phyloP scores from a whole-genome alignment of 2,113 vertebrate genomes.

The Morone chrysops region DNA sequence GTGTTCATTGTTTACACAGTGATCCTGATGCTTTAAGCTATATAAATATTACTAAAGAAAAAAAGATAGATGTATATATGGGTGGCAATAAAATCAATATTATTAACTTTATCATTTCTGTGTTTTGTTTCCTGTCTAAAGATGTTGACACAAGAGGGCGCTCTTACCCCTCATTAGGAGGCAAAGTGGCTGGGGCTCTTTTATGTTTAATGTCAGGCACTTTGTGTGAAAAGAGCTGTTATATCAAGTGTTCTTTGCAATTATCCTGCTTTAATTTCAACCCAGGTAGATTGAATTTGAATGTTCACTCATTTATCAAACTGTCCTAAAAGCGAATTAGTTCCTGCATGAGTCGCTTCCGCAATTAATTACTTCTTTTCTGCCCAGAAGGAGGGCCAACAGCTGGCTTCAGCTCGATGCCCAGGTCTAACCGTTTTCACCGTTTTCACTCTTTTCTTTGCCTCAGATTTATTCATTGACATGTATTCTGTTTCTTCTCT shows the following conservation, averaged over 20 bases:
- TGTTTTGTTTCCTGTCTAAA: constrained; percentile 29
- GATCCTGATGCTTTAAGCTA: constrained; percentile 63
- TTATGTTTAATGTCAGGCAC: neutral
- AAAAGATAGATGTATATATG: constrained; percentile 71
- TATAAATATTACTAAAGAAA: constrained; percentile 46
- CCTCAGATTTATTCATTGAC: constrained; percentile 68
- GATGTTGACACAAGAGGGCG: constrained; percentile 63
- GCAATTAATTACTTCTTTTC: constrained; percentile 69
- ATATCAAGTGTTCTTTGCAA: constrained; percentile 43
- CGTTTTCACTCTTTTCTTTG: constrained; percentile 58
- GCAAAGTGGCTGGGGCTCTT: neutral
- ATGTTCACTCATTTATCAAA: constrained; percentile 70
- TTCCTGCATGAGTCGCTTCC: constrained; percentile 61
- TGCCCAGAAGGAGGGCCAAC: constrained; percentile 64
- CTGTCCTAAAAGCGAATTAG: constrained; percentile 62
- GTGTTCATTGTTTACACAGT: constrained; percentile 60
- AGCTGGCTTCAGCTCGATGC: constrained; percentile 69
- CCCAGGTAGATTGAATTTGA: constrained; percentile 69
- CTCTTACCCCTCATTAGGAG: constrained; percentile 26
- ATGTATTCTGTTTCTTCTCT: constrained; percentile 61
- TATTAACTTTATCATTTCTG: constrained; percentile 19
- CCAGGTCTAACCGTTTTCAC: constrained; percentile 60
- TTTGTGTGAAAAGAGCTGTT: constrained; percentile 24
- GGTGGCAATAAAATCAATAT: constrained; percentile 78
- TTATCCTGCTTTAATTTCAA: constrained; percentile 57